Percentiles rank a stretch among this genome's conserved stretches.
Evolutionary conservation across 2,113 vertebrate genomes (phyloP).

Genomic region (Odontesthes bonariensis): DNA sequence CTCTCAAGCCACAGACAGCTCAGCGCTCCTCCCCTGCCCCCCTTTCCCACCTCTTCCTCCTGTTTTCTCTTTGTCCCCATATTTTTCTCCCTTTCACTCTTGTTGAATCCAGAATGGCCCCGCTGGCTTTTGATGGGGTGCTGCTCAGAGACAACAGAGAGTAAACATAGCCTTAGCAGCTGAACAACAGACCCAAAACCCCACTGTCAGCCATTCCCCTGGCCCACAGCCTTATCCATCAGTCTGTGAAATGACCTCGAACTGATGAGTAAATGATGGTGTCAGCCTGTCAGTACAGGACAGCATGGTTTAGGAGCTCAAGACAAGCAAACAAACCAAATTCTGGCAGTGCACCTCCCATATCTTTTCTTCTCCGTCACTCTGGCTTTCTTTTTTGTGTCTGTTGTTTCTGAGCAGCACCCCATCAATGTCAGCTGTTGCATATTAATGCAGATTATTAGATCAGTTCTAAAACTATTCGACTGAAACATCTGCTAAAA

Average conservation of each 20-base stretch:
- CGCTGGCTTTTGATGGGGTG: slow-evolving; percentile 62
- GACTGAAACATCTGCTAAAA: not conserved
- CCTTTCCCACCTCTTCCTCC: slow-evolving; percentile 60
- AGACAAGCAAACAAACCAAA: slow-evolving; percentile 74
- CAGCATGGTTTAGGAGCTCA: slow-evolving; percentile 56
- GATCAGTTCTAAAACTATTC: not conserved
- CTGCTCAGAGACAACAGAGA: slow-evolving; percentile 68
- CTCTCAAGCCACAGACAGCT: slow-evolving; percentile 79
- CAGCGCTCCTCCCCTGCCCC: slow-evolving; percentile 52
- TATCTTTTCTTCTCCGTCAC: slow-evolving; percentile 37
- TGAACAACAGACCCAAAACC: slow-evolving; percentile 73
- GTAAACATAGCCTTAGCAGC: slow-evolving; percentile 72
- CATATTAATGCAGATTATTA: slow-evolving; percentile 29
- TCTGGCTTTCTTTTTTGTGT: slow-evolving; percentile 24
- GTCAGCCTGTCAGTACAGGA: slow-evolving; percentile 74
- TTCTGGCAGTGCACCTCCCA: slow-evolving; percentile 13
- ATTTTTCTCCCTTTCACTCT: slow-evolving; percentile 41
- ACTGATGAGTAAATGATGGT: slow-evolving; percentile 77
- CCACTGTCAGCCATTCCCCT: slow-evolving; percentile 59
- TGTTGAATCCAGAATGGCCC: slow-evolving; percentile 62
- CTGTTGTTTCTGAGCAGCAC: not conserved
- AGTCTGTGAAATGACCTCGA: slow-evolving; percentile 75
- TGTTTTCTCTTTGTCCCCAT: slow-evolving; percentile 63
- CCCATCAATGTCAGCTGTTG: slow-evolving; percentile 24
- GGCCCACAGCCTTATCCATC: slow-evolving; percentile 69